Base-by-base conservation (phyloP, 2,888 invertebrate species). In the Tachina lurida region DNA sequence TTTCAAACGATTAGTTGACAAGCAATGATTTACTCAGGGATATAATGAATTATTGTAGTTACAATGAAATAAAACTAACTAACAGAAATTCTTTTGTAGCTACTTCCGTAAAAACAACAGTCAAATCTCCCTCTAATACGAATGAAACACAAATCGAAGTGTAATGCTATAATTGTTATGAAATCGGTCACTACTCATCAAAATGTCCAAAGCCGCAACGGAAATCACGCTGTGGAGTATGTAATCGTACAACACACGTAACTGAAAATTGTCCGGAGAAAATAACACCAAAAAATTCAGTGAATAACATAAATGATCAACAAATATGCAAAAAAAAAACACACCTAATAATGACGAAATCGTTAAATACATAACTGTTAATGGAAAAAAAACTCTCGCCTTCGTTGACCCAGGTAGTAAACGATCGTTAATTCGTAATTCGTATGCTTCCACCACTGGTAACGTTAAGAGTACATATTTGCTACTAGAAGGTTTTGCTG, bases 191-290 rank as follows among this genome's bases (percentile, higher is more conserved):
- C 13, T 82, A 43, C 22, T 60, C 82, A 0, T 8, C 10, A 8
- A 67, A 83, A 10, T 83, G 85, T 41, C 76, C 83, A n/a, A 62
- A 79, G 43, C 83, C 86, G 8, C 83, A 83, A 45, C n/a, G 62
- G n/a, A 76, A 68, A 31, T 19, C 43, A 31, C 49, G 83, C 10
- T 76, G 79, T 39, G 17, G 12, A 13, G 62, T 47, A 5, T 86
- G 82, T 71, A 45, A 65, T 13, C 82, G 76, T 31, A 78, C 82
- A 8, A 68, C 41, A 19, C 70, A 86, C 45, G 43, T 9, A 52
- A 74, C 71, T 8, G 58, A 45, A 3, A 56, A 78, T 1, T 82
- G 78, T 39, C 71, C 65, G 1, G 52, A 71, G n/a, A 75, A 49
- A 43, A 19, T 9, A 31, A 13, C 45, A 70, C 22, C 79, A 10